Evolutionary conservation across 2,797 vertebrate species (phyloP), one percentile per base, ranked within the genome.

Genomic region (Sphenopsis melanotis): DNA sequence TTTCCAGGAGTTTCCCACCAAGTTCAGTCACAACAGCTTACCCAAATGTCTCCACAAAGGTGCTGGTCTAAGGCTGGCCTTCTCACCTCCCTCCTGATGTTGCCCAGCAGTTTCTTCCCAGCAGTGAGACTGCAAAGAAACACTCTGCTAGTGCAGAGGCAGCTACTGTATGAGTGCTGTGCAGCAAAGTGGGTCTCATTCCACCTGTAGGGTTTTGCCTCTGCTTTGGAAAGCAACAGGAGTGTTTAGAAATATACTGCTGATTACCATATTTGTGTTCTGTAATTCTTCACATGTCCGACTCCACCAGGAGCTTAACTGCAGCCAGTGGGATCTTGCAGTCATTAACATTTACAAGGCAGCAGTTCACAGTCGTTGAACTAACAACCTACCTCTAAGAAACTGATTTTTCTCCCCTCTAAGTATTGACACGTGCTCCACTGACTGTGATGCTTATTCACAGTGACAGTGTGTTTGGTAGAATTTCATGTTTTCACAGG

Each of bases 291-390:
- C 83, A 94, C 80, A 57, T 96, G 94, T 96, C 95, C 22, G 0
- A 77, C 83, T 94, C 91, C 95, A 91, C 80, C 80, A 94, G 95
- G 95, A 96, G 94, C 85, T 96, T 95, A 96, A 96, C 85, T 87
- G 91, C 71, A 97, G 90, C 80, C 95, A 94, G 94, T 96, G 85
- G 91, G 95, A 94, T 96, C 95, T 96, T 94, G 82, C 49, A 94
- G 85, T 94, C 94, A 96, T 95, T 97, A 96, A 95, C 89, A 90
- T 95, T 95, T 96, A 94, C 93, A 87, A 95, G 95, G 94, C 89
- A 94, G 94, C 80, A 87, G 93, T 91, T 93, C 93, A 80, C 95
- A 95, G 95, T 90, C 86, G 91, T 74, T 94, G 93, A 93, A 94
- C 91, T 95, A 95, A 93, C 83, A 94, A 69, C 87, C 85, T 91